Evolutionary conservation across 2,113 vertebrate genomes (phyloP), one percentile per base, ranked within the genome.

Genomic region (Myiopsitta monachus): DNA sequence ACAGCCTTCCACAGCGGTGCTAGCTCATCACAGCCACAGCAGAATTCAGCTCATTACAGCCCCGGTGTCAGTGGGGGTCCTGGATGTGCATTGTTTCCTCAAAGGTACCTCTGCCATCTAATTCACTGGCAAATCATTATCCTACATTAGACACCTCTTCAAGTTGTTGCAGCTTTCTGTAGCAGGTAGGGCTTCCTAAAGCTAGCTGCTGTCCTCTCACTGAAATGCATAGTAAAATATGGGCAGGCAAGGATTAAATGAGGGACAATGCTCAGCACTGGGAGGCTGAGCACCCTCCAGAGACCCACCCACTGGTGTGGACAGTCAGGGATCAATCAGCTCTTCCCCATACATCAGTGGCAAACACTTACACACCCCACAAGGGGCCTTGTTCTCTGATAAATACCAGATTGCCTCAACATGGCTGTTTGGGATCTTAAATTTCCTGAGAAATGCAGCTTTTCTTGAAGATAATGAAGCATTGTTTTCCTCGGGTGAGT

Each of bases 401-500:
- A 97, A 96, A 96, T 77, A 82, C 62, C 95, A 97, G 90, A 95
- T 95, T 96, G 95, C 76, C 75, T 85, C 59, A 78, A 55, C 77
- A 83, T 75, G 44, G 57, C 79, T 92, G 81, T 64, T 88, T 75
- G 70, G 91, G 86, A n/a, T 94, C 88, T 94, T 64, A 43, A 79
- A 80, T 96, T 90, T 87, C 90, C 95, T 54, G 72, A 88, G 94
- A 96, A 97, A 97, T 72, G 84, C 59, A 92, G 81, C 64, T 82
- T 96, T 97, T 96, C 78, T 85, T 96, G 91, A 96, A 77, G 94
- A 52, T 88, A 97, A 96, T 97, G 94, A 97, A 88, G 31, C 61
- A 74, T 92, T 97, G 92, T 95, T 98, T 97, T 95, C 93, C 96
- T 97, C 97, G 70, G 74, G 80, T 87, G 93, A 97, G 92, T 96